Percentiles rank a stretch among this genome's conserved stretches.
phyloP scores from a whole-genome alignment of 1,140 invertebrate species.

The Daktulosphaira vitifoliae region DNA sequence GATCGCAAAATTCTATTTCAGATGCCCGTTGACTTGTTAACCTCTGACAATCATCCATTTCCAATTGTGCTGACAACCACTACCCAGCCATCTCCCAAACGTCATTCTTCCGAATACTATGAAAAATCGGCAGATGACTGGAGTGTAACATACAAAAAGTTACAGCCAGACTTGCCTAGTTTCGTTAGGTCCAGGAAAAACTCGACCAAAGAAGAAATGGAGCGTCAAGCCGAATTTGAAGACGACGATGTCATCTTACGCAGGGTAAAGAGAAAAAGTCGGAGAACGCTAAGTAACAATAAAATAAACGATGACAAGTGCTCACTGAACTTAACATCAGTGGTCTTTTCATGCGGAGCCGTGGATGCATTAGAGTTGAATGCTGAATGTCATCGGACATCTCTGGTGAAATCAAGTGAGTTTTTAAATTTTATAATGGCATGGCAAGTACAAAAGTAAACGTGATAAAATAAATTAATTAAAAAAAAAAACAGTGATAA shows the following conservation, averaged over 20 bases:
- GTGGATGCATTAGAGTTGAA: background rate
- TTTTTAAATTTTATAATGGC: no score
- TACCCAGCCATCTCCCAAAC: background rate
- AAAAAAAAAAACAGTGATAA: no score
- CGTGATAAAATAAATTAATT: no score
- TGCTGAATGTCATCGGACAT: background rate
- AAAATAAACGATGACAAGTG: background rate
- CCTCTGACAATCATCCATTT: slow-evolving; percentile 16
- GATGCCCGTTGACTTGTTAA: slow-evolving; percentile 17
- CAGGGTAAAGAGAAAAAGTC: slow-evolving; percentile 4
- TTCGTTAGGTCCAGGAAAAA: slow-evolving; percentile 5
- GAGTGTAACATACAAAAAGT: slow-evolving; percentile 23
- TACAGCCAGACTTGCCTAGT: slow-evolving; percentile 18
- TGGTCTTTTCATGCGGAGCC: slow-evolving; percentile 1
- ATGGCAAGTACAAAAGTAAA: no score
- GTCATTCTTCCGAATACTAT: slow-evolving; percentile 14
- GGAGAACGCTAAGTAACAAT: background rate
- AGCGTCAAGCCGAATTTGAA: background rate
- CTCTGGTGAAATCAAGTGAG: slow-evolving; percentile 10
- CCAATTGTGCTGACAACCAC: background rate
- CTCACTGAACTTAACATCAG: slow-evolving; percentile 16
- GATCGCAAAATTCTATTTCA: background rate
- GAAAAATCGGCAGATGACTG: slow-evolving; percentile 23
- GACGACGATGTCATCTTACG: slow-evolving; percentile 7
- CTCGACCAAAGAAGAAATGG: background rate